Conservation (phyloP, 2,113 vertebrate genomes). For the Melanocharis versteri region DNA sequence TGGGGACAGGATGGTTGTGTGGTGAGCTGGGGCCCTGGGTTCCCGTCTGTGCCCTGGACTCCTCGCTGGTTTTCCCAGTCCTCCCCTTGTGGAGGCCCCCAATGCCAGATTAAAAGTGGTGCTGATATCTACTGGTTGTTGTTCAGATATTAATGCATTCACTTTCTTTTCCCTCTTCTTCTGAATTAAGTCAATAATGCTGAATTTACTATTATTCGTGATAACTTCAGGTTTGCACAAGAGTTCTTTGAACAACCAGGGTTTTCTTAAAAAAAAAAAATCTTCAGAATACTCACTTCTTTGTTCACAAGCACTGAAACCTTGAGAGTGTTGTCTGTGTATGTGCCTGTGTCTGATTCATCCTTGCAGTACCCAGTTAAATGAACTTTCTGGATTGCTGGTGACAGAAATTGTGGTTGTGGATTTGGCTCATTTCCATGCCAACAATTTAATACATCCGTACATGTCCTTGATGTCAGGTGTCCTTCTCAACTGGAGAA, state of each 20-base stretch:
- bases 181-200: not conserved
- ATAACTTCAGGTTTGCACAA: not conserved
- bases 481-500: not conserved
- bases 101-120: not conserved
- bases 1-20: accelerated
- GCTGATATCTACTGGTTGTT: not conserved
- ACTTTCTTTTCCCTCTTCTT: not conserved
- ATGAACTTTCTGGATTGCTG: not conserved
- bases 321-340: not conserved
- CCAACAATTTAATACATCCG: not conserved
- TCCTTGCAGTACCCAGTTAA: not conserved
- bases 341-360: not conserved
- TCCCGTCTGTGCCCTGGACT: accelerated
- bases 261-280: not conserved
- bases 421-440: not conserved
- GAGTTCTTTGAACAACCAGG: not conserved
- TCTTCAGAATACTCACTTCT: not conserved
- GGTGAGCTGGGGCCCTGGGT: not conserved
- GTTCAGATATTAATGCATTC: not conserved
- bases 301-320: not conserved
- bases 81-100: accelerated
- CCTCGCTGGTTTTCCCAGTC: accelerated
- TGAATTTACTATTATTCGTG: not conserved
- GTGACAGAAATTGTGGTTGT: not conserved
- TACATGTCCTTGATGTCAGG: not conserved